phyloP scores from a whole-genome alignment of 2,113 vertebrate genomes.

The Oxyruncus cristatus region DNA sequence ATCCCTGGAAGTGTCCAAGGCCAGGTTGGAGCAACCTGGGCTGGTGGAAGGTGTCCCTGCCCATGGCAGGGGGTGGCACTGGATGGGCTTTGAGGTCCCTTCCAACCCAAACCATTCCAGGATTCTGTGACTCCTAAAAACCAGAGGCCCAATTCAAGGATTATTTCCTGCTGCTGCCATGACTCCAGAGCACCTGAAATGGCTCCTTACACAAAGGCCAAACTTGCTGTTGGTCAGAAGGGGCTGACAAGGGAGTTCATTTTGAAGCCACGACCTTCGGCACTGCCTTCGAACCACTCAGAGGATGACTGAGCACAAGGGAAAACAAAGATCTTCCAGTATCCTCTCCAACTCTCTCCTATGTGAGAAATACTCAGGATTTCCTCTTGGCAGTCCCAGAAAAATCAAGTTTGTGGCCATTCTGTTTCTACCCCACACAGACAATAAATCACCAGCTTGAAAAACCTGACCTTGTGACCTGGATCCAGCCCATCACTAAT shows the following conservation, averaged over 20 bases:
- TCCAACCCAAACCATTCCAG: background rate
- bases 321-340: background rate
- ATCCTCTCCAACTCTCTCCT: accelerated
- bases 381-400: background rate
- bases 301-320: background rate
- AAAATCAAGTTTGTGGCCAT: background rate
- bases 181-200: accelerated
- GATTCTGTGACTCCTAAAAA: background rate
- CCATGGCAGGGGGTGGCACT: background rate
- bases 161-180: background rate
- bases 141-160: background rate
- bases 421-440: background rate
- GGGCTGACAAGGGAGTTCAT: background rate
- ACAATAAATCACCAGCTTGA: background rate
- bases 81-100: background rate
- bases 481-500: background rate
- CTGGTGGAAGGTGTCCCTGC: background rate
- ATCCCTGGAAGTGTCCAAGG: background rate
- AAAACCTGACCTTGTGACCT: background rate
- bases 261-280: background rate
- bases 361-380: background rate
- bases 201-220: background rate
- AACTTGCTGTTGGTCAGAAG: background rate
- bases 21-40: background rate
- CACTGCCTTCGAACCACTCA: background rate